Conservation (phyloP, 2,113 vertebrate genomes). For the Smithornis capensis region DNA sequence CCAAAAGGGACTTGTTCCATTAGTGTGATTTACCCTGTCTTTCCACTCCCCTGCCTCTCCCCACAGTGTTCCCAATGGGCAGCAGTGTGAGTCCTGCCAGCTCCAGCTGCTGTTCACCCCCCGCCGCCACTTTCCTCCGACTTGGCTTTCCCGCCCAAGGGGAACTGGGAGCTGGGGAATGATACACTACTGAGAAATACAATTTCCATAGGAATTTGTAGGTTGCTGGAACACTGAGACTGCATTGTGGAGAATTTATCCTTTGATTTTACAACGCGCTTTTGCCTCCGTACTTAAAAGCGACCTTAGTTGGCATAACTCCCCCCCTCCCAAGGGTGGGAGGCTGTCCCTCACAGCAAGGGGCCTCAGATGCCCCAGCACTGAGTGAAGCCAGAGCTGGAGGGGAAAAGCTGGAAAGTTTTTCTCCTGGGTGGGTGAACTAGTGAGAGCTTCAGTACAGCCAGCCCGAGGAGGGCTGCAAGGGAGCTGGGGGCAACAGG, state of each 20-base stretch:
- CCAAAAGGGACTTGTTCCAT: not conserved
- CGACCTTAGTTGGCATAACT: not conserved
- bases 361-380: fast-evolving
- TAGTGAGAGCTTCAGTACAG: fast-evolving
- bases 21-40: fast-evolving
- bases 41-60: not conserved
- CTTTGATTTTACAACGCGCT: not conserved
- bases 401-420: not conserved
- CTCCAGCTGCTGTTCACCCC: not conserved
- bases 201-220: constrained; percentile 52
- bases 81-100: fast-evolving
- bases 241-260: not conserved
- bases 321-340: too few species aligned
- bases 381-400: fast-evolving
- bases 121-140: not conserved
- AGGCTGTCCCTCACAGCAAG: not conserved
- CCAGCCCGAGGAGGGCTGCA: not conserved
- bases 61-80: not conserved
- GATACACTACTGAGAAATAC: not conserved
- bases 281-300: not conserved
- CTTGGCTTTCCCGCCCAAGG: not conserved
- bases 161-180: not conserved
- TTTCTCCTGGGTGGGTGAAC: not conserved
- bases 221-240: constrained; percentile 5
- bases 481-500: fast-evolving